Evolutionary conservation across 1,140 invertebrate genomes (phyloP).

Genomic region (Psilanteris sp.): DNA sequence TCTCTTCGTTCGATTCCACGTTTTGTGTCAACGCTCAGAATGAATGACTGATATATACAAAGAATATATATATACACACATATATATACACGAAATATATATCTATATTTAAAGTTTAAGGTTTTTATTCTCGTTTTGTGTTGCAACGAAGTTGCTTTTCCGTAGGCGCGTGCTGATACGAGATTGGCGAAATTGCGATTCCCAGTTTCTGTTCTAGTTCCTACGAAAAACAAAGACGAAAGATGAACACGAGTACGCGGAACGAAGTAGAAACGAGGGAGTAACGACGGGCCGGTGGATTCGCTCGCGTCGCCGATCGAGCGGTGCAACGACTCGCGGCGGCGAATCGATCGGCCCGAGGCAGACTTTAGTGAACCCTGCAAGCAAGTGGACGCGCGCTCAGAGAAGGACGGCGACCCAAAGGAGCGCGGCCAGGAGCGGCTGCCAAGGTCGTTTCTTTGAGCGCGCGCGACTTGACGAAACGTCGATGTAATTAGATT

Average conservation of each 20-base stretch:
- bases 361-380: constrained; percentile 6
- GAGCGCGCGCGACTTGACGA: constrained; percentile 10
- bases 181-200: constrained; percentile 23
- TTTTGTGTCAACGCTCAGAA: background rate
- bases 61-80: too few relatives aligned
- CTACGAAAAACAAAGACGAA: constrained; percentile 29
- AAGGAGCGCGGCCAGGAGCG: background rate
- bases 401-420: too few relatives aligned
- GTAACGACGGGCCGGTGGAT: constrained; percentile 19
- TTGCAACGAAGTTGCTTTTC: constrained; percentile 22
- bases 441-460: constrained; percentile 1
- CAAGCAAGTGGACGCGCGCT: constrained; percentile 7
- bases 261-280: constrained; percentile 4
- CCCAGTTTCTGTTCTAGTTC: constrained; percentile 55
- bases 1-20: background rate
- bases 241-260: too few relatives aligned
- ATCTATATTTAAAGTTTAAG: constrained; percentile 14
- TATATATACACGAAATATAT: too few relatives aligned
- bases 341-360: constrained; percentile 32
- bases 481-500: constrained; percentile 38
- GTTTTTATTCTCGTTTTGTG: constrained; percentile 6
- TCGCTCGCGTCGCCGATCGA: constrained; percentile 16
- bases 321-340: constrained; percentile 11
- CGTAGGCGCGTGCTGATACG: background rate
- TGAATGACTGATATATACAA: constrained; percentile 24